Percentiles rank a stretch among this genome's conserved stretches.
phyloP scores from a whole-genome alignment of 64 coral and sea anemone species.

The Platygyra sinensis region DNA sequence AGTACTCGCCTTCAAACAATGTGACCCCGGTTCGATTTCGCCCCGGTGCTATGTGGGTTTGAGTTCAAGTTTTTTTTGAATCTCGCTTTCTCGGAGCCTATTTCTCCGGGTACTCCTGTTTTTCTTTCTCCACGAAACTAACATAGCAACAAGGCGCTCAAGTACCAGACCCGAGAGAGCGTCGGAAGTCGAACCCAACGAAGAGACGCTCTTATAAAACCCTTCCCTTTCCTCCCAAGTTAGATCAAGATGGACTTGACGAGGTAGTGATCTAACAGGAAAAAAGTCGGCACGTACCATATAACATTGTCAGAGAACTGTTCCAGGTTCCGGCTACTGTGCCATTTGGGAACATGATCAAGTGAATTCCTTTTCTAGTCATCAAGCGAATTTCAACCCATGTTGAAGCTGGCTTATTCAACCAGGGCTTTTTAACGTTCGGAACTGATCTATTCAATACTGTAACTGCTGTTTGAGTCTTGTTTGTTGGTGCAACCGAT shows the following conservation, averaged over 20 bases:
- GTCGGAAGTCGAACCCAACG: no score
- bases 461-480: neutral
- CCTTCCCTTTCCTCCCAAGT: neutral
- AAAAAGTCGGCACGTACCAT: conserved; percentile 8
- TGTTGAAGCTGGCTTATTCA: neutral
- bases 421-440: neutral
- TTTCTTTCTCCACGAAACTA: no score
- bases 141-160: no score
- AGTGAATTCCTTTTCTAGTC: conserved; percentile 17
- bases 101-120: no score
- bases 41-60: no score
- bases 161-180: no score
- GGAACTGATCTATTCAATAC: neutral
- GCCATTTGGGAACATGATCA: conserved; percentile 34
- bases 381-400: conserved; percentile 31
- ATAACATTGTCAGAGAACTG: neutral
- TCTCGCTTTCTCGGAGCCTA: no score
- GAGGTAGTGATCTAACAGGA: no score
- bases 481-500: neutral
- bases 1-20: no score
- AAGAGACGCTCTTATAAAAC: neutral
- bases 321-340: conserved; percentile 37
- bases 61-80: no score
- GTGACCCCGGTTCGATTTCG: no score
- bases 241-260: no score